Conservation (phyloP, 1,140 invertebrate species). For the Lucilia cuprina region DNA sequence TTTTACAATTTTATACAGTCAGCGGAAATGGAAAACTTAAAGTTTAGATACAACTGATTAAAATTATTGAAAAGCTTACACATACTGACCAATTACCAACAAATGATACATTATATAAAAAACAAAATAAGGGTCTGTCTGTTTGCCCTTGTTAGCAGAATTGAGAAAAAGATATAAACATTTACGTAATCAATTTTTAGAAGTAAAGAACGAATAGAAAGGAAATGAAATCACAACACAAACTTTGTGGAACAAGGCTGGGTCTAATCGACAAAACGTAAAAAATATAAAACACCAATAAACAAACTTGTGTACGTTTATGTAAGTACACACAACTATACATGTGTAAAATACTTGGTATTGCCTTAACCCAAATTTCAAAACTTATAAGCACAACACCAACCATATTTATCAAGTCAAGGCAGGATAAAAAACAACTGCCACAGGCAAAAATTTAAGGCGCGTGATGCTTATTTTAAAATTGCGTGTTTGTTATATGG, state of each 20-base stretch:
- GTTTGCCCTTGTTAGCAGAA: not conserved
- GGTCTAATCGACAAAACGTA: not conserved
- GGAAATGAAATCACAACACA: constrained; percentile 19
- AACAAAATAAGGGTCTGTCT: not conserved
- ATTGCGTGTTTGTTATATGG: constrained; percentile 9
- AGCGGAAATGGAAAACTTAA: not conserved
- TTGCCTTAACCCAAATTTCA: not conserved
- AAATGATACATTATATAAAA: too few species aligned
- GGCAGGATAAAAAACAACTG: not conserved
- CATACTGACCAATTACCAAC: not conserved
- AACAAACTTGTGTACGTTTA: not conserved
- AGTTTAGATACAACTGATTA: not conserved
- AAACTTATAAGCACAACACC: not conserved
- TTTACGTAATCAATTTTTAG: constrained; percentile 31
- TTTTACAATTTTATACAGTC: not conserved
- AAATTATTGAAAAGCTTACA: not conserved
- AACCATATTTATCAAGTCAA: not conserved
- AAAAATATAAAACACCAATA: not conserved
- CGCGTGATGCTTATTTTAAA: constrained; percentile 29
- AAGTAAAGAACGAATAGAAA: constrained; percentile 6
- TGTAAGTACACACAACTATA: not conserved
- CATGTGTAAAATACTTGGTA: not conserved
- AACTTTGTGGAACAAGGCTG: not conserved
- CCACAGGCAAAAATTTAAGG: not conserved
- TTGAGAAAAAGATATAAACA: constrained; percentile 17